Percentiles rank a stretch among this genome's conserved stretches.
These are phyloP conservation scores for Eulemur mongoz DNA, from an alignment of 2,797 vertebrate genomes.

Conservation along the genomic window DNA sequence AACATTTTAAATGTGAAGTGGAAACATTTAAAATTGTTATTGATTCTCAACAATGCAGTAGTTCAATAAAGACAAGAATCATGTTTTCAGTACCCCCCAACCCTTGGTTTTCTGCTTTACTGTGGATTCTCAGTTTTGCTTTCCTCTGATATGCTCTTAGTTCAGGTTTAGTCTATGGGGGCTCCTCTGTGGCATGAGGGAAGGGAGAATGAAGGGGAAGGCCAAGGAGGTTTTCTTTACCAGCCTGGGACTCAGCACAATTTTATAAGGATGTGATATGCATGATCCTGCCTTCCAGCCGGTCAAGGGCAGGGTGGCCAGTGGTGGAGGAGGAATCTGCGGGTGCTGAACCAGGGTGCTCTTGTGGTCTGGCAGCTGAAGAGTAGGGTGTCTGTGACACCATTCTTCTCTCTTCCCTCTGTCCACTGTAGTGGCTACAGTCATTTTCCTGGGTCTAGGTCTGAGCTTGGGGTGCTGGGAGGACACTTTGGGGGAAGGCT, in stretches of 20 bases:
- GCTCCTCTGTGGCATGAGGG: neutral
- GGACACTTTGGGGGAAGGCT: neutral
- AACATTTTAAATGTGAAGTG: constrained; percentile 49
- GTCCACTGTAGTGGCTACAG: fast-evolving
- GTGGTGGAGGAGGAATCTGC: neutral
- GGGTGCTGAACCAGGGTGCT: neutral
- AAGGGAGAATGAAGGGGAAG: neutral
- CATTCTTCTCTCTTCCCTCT: neutral
- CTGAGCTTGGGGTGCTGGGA: neutral
- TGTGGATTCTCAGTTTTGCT: neutral
- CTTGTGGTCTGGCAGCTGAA: neutral
- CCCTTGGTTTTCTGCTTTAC: constrained; percentile 4
- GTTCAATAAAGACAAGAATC: constrained; percentile 7
- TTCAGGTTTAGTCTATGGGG: neutral
- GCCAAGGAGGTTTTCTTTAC: neutral
- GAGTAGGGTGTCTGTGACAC: neutral
- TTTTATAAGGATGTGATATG: neutral
- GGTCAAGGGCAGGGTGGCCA: neutral
- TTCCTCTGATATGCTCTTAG: neutral
- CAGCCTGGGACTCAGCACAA: neutral
- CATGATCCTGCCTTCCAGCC: neutral
- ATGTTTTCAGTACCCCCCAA: neutral
- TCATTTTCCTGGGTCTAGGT: neutral
- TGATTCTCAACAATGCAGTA: neutral
- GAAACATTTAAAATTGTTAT: constrained; percentile 47